These are phyloP conservation scores for Halichoerus grypus DNA, from an alignment of 2,113 vertebrate species.

Conservation along the genomic window DNA sequence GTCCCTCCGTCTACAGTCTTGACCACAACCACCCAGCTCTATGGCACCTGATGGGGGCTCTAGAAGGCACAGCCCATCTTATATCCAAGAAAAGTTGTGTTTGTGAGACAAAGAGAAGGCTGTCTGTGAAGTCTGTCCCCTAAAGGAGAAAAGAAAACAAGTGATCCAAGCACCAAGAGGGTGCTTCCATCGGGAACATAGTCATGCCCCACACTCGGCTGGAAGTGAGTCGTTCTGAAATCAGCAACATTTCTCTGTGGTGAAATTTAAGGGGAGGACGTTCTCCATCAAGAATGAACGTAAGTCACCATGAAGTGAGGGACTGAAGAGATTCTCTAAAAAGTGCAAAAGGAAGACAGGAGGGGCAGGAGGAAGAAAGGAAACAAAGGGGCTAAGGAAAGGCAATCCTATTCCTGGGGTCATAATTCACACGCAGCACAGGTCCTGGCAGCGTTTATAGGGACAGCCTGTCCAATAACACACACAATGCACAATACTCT, in stretches of 20 bases:
- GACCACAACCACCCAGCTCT: neutral
- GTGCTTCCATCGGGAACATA: neutral
- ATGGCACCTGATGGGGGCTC: neutral
- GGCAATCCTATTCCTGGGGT: neutral
- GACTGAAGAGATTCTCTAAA: neutral
- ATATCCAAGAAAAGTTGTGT: neutral
- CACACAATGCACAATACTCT: neutral
- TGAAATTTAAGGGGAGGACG: neutral
- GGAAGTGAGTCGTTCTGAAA: neutral
- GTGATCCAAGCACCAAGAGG: neutral
- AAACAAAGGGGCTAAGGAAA: neutral
- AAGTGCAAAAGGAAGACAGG: neutral
- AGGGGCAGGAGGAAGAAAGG: neutral
- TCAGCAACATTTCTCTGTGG: neutral
- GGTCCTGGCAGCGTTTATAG: neutral
- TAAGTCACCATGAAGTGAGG: neutral
- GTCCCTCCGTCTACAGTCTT: neutral
- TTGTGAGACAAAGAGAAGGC: neutral
- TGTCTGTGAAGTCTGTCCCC: neutral
- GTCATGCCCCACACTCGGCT: neutral
- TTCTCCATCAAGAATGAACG: neutral
- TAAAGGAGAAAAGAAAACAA: neutral
- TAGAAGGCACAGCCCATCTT: neutral
- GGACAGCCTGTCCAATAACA: neutral
- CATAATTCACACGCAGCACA: neutral